A percentile compares a stretch with the other conserved stretches of the same genome.
Conservation (phyloP, 2,888 invertebrate species). For the Conistra vaccinii region DNA sequence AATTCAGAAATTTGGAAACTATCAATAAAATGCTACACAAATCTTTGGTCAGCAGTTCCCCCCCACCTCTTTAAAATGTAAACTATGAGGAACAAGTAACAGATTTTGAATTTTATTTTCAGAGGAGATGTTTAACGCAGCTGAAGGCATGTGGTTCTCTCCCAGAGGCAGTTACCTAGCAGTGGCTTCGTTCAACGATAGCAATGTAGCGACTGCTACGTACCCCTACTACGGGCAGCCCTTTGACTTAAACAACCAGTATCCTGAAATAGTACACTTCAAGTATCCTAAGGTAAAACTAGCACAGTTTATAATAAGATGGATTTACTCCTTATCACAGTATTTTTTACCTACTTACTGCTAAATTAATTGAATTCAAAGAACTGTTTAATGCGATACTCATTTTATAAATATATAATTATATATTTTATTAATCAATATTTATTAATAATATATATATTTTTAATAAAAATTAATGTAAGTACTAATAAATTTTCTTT, state of each 20-base stretch:
- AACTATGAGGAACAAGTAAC: background rate
- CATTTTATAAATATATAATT: no score
- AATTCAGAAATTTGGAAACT: background rate
- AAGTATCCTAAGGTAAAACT: conserved; percentile 94
- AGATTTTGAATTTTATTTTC: conserved; percentile 67
- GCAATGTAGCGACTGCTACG: conserved; percentile 91
- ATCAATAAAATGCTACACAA: background rate
- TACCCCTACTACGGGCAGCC: conserved; percentile 93
- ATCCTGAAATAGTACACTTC: conserved; percentile 92
- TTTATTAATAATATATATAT: no score
- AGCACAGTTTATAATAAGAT: background rate
- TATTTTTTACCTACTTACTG: no score
- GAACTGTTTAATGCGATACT: no score
- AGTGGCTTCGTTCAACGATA: conserved; percentile 94
- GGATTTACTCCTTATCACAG: background rate
- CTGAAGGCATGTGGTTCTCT: conserved; percentile 95
- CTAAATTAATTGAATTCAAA: no score
- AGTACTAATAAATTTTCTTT: no score
- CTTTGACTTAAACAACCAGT: conserved; percentile 90
- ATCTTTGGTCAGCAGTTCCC: background rate
- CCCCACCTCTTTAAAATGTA: background rate
- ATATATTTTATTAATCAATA: no score
- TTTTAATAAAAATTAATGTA: no score
- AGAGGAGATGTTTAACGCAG: conserved; percentile 95
- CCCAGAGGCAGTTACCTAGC: conserved; percentile 92